Conservation (phyloP, 2,888 invertebrate species). For the Leptothorax acervorum region DNA sequence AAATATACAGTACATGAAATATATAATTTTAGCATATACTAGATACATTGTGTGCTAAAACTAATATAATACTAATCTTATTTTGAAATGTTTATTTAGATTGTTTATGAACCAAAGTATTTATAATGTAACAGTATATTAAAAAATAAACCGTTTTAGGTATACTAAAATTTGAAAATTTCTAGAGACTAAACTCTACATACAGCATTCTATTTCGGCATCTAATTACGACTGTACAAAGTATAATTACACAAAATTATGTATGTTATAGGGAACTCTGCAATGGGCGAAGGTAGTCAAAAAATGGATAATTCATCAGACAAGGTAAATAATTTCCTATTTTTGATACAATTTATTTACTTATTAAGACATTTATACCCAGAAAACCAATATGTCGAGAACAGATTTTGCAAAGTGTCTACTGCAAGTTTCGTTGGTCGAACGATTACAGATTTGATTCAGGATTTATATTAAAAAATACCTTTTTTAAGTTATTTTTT, state of each 20-base stretch:
- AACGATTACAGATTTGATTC: neutral
- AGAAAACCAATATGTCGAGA: neutral
- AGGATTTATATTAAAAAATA: constrained; percentile 10
- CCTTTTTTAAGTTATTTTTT: neutral
- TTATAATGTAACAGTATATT: constrained; percentile 7
- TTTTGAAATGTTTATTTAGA: neutral
- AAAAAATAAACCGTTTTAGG: neutral
- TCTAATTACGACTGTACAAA: neutral
- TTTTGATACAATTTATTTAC: neutral
- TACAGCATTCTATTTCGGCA: neutral
- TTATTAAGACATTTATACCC: constrained; percentile 1
- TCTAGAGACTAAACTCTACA: neutral
- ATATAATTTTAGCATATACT: neutral
- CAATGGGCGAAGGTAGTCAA: constrained; percentile 80
- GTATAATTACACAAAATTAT: constrained; percentile 16
- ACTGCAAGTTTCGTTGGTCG: neutral
- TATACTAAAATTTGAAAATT: constrained; percentile 12
- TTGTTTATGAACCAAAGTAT: neutral
- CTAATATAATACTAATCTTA: constrained; percentile 15
- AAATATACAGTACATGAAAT: neutral
- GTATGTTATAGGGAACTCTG: constrained; percentile 78
- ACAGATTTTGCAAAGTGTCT: neutral
- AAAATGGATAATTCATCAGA: constrained; percentile 81
- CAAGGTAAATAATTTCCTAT: constrained; percentile 69
- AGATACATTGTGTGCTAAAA: neutral